Conservation (phyloP, 2,113 vertebrate species). For the Lanius collurio region DNA sequence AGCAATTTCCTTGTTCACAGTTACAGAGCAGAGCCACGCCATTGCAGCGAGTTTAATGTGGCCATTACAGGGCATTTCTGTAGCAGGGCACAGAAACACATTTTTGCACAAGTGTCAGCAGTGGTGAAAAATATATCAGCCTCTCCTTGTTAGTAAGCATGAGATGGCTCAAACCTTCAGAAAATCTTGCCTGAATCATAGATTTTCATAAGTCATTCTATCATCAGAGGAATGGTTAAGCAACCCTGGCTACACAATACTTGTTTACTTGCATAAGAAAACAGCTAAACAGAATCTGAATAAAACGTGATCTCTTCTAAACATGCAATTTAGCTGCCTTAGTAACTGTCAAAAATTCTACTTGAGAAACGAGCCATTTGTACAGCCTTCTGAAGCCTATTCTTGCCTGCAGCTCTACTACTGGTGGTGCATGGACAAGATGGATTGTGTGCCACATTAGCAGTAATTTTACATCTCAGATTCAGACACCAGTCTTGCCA, state of each 20-base stretch:
- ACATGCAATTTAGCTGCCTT: constrained; percentile 19
- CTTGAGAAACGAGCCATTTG: neutral
- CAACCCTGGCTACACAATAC: neutral
- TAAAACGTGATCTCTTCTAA: constrained; percentile 1
- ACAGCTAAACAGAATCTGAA: constrained; percentile 7
- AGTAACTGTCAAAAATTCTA: constrained; percentile 34
- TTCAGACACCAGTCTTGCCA: constrained; percentile 2
- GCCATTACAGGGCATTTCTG: neutral
- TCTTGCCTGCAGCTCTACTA: neutral
- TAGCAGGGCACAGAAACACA: neutral
- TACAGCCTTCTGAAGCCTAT: neutral
- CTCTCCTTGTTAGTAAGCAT: neutral
- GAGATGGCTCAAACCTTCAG: neutral
- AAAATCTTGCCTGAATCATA: neutral
- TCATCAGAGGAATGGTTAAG: neutral
- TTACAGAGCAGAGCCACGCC: neutral
- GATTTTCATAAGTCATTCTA: neutral
- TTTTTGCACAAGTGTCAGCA: neutral
- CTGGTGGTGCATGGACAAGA: neutral
- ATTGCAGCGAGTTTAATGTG: rapidly evolving
- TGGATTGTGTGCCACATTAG: constrained; percentile 3
- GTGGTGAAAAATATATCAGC: neutral
- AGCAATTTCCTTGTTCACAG: neutral
- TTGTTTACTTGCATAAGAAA: constrained; percentile 1
- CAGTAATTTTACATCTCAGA: neutral